A percentile compares a stretch with the other conserved stretches of the same genome.
These are phyloP conservation scores for Heliconius ismenius DNA, from an alignment of 2,888 invertebrate genomes.

Conservation along the genomic window DNA sequence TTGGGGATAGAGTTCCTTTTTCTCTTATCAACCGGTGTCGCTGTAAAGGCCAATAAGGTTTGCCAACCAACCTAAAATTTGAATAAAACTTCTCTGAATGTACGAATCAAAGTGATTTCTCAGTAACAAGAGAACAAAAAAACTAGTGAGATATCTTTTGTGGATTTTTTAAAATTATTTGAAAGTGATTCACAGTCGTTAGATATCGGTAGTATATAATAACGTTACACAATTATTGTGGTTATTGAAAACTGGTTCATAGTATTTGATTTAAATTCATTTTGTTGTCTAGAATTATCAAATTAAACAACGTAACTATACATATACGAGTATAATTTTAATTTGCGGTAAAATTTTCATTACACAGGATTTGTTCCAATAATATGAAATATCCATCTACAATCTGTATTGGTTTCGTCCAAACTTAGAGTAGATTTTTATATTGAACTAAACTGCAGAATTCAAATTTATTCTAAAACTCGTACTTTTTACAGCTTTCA, in stretches of 20 bases:
- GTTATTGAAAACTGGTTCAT: constrained; percentile 1
- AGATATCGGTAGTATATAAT: not conserved
- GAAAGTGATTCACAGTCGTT: not conserved
- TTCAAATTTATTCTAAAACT: no score
- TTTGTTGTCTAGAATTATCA: not conserved
- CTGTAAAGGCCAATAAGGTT: no score
- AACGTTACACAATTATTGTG: not conserved
- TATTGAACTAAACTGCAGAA: no score
- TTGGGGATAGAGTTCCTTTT: no score
- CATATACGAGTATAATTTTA: not conserved
- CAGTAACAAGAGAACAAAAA: not conserved
- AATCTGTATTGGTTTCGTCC: not conserved
- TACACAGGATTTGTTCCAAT: not conserved
- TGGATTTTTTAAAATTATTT: not conserved
- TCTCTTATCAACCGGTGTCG: no score
- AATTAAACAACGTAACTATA: not conserved
- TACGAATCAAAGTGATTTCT: no score
- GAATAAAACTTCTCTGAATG: no score
- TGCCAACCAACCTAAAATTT: no score
- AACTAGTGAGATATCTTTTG: no score
- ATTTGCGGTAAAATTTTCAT: not conserved
- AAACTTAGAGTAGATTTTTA: not conserved
- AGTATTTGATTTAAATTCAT: not conserved
- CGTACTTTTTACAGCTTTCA: no score
- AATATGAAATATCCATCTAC: not conserved